phyloP scores from a whole-genome alignment of 2,113 vertebrate genomes.

The Apaloderma vittatum region DNA sequence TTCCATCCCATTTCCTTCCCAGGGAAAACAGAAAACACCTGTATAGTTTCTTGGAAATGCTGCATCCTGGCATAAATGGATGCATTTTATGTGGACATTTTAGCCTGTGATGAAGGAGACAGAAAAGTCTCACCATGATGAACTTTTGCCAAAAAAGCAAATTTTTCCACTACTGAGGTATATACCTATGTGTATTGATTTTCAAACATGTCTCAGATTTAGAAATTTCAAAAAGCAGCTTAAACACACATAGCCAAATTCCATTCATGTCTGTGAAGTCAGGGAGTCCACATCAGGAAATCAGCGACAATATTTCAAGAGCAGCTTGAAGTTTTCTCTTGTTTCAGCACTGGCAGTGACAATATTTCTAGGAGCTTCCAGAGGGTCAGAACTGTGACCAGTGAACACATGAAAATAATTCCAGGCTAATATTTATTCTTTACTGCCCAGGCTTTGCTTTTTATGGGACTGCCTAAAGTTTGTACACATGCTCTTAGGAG shows the following conservation, averaged over 20 bases:
- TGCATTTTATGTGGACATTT: not conserved
- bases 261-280: not conserved
- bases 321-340: constrained; percentile 36
- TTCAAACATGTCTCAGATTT: rapidly evolving
- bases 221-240: not conserved
- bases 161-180: not conserved
- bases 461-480: not conserved
- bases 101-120: not conserved
- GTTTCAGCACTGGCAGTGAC: not conserved
- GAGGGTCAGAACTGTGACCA: not conserved
- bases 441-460: not conserved
- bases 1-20: not conserved
- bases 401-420: constrained; percentile 16
- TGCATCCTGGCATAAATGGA: not conserved
- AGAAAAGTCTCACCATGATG: not conserved
- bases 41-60: not conserved
- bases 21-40: not conserved
- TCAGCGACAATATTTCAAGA: constrained; percentile 23
- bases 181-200: not conserved
- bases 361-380: constrained; percentile 29
- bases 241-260: not conserved
- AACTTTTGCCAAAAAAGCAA: not conserved
- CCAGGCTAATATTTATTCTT: constrained; percentile 14
- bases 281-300: constrained; percentile 27
- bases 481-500: not conserved